Percentiles rank a stretch among this genome's conserved stretches.
phyloP scores from a whole-genome alignment of 2,888 invertebrate species.

The Griposia aprilina region DNA sequence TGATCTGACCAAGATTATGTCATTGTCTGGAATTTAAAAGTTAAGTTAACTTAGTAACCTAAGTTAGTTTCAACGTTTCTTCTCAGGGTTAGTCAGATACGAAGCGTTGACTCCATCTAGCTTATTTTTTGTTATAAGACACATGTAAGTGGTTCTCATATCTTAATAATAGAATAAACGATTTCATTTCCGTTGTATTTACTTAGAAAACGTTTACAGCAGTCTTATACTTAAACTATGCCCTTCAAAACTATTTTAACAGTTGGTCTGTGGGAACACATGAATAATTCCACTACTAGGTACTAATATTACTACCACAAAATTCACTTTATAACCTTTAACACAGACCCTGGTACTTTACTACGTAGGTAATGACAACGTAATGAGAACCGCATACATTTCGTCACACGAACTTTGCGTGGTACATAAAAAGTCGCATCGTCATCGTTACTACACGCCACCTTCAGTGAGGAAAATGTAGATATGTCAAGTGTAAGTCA shows the following conservation, averaged over 20 bases:
- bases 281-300: not conserved
- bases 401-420: constrained; percentile 37
- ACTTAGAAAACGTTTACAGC: not conserved
- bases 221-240: not conserved
- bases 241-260: not conserved
- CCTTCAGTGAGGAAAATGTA: constrained; percentile 1
- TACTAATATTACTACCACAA: not conserved
- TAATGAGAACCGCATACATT: constrained; percentile 38
- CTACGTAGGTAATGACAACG: not conserved
- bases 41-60: not conserved
- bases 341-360: not conserved
- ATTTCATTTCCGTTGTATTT: not conserved
- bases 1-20: not conserved
- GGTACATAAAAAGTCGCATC: constrained; percentile 41
- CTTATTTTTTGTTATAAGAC: not conserved
- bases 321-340: not conserved
- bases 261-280: not conserved
- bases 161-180: not conserved
- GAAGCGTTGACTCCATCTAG: not conserved
- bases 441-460: constrained; percentile 37
- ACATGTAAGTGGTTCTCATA: not conserved
- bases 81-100: not conserved
- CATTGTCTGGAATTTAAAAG: not conserved
- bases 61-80: not conserved
- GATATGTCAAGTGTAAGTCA: not conserved